Percentiles rank a stretch among this genome's conserved stretches.
Conservation (phyloP, 1,140 invertebrate species). For the Habropoda laboriosa region DNA sequence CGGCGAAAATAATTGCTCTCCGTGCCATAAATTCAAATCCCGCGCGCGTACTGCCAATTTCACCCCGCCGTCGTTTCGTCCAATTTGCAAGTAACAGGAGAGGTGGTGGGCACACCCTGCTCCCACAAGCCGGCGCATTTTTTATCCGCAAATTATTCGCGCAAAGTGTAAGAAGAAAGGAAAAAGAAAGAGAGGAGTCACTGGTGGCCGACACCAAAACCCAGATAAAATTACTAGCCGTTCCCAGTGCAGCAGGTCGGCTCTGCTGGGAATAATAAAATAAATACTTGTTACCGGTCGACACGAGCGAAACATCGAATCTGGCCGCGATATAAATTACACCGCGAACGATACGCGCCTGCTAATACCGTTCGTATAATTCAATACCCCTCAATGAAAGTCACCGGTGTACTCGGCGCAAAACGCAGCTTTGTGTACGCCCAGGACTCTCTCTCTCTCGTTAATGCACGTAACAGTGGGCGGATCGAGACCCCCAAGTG, state of each 20-base stretch:
- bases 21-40: neutral
- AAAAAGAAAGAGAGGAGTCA: neutral
- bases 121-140: neutral
- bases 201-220: constrained; percentile 24
- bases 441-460: constrained; percentile 7
- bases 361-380: constrained; percentile 38
- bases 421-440: constrained; percentile 6
- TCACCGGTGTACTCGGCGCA: neutral
- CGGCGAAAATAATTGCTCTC: constrained; percentile 1
- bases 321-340: constrained; percentile 30
- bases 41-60: constrained; percentile 4
- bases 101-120: neutral
- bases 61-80: neutral
- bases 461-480: constrained; percentile 40
- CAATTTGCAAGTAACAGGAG: neutral
- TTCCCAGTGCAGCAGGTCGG: neutral
- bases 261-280: constrained; percentile 28
- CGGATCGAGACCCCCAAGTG: constrained; percentile 47
- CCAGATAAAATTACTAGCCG: constrained; percentile 45
- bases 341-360: constrained; percentile 1
- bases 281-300: constrained; percentile 28
- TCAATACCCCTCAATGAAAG: constrained; percentile 24
- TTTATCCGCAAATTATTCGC: constrained; percentile 20
- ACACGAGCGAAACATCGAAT: constrained; percentile 29
- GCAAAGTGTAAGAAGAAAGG: neutral